phyloP scores from a whole-genome alignment of 2,888 invertebrate species.

The Gonocerus acuteangulatus region DNA sequence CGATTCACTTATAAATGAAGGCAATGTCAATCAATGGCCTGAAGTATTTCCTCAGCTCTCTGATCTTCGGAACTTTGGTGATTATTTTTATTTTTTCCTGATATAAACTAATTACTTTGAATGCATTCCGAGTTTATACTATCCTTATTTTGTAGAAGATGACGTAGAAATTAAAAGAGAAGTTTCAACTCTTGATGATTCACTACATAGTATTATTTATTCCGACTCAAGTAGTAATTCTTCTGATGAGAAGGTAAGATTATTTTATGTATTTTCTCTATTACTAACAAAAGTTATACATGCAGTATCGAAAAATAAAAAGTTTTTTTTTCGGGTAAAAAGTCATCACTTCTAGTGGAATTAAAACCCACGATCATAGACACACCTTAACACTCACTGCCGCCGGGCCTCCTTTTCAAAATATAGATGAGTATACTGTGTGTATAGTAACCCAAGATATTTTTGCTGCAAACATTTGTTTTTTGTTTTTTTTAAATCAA shows the following conservation, averaged over 20 bases:
- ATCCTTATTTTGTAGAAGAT: slow-evolving; percentile 5
- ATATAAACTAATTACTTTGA: background rate
- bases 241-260: slow-evolving; percentile 29
- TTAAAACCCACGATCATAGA: no score
- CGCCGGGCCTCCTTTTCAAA: no score
- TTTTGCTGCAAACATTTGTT: no score
- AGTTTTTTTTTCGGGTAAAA: no score
- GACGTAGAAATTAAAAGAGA: slow-evolving; percentile 29
- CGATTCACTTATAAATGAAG: slow-evolving; percentile 27
- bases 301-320: no score
- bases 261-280: no score
- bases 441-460: no score
- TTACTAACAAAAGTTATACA: no score
- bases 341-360: no score
- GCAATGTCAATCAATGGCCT: slow-evolving; percentile 11
- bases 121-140: background rate
- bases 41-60: slow-evolving; percentile 25
- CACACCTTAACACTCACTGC: no score
- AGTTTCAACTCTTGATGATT: slow-evolving; percentile 26
- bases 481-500: no score
- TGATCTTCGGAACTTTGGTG: slow-evolving; percentile 13
- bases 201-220: slow-evolving; percentile 27
- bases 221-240: slow-evolving; percentile 31
- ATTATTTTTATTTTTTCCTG: background rate
- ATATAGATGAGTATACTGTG: no score